Percentiles rank a stretch among this genome's conserved stretches.
Conservation (phyloP, 2,113 vertebrate species). For the Felis chaus region DNA sequence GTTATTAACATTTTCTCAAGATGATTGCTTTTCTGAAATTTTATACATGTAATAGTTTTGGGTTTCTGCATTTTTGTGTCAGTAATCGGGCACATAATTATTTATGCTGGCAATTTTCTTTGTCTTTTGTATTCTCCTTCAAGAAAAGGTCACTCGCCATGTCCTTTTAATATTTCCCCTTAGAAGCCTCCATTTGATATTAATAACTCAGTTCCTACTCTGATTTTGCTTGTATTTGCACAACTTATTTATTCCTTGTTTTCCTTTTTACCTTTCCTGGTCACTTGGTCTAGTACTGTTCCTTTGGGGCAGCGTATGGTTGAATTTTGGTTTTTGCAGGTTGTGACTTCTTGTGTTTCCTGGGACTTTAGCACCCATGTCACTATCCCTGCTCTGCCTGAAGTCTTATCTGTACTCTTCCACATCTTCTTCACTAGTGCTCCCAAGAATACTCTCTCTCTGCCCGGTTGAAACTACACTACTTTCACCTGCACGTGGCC, state of each 20-base stretch:
- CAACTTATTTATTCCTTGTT: not conserved
- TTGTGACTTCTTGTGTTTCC: not conserved
- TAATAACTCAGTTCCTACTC: not conserved
- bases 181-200: not conserved
- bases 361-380: not conserved
- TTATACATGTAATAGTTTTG: not conserved
- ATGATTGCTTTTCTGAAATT: not conserved
- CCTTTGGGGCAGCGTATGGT: not conserved
- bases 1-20: not conserved
- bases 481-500: fast-evolving
- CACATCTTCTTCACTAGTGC: not conserved
- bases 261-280: not conserved
- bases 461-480: too few relatives aligned
- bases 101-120: not conserved
- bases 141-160: not conserved
- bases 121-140: not conserved
- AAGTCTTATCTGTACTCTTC: not conserved
- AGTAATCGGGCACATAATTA: not conserved
- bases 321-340: not conserved
- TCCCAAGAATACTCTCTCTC: not conserved
- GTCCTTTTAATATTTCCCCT: not conserved
- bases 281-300: too few relatives aligned
- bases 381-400: not conserved
- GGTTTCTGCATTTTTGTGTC: not conserved
- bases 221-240: not conserved